Base-by-base conservation (phyloP, 1,140 invertebrate genomes). In the Sesamia nonagrioides region DNA sequence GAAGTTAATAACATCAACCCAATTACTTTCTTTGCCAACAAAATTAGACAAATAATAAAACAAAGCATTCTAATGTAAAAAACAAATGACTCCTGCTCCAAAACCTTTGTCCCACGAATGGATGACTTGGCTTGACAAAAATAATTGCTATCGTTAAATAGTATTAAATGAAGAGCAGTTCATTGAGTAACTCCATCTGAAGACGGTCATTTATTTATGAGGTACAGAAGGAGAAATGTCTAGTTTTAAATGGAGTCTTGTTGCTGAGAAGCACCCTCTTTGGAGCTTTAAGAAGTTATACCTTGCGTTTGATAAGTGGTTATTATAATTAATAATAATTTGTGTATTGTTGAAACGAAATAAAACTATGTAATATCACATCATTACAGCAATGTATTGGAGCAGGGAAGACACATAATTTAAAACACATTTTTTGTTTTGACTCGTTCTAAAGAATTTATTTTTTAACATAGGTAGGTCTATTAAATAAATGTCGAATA, bases 71-170 rank as follows among this genome's bases (percentile, higher is more conserved):
- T 15, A 17, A 68, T 21, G 66, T 71, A 11, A 69, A 45, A 40
- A 61, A 63, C 21, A 50, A 52, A 76, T 52, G 73, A 50, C 33
- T 48, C 13, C 18, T 15, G 52, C 8, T 35, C 50, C 15, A 61
- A 52, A 33, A 50, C 9, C n/a, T 72, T 56, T 40, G 6, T 37
- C 27, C 33, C 15, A 48, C 71, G 37, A 76, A 82, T 76, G 54
- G 60, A 82, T 82, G 81, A 37, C 13, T 18, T 21, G 35, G 78
- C 78, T 82, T 54, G 40, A 66, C 33, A 48, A 56, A 68, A 82
- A 77, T 82, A 82, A 82, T 79, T 79, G 69, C 68, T 40, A 50
- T 82, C 78, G 45, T 82, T 82, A 82, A 21, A 69, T 37, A 56
- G 68, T 72, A 74, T 75, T 81, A 78, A 73, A 72, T 68, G 74